Conservation (phyloP, 2,888 invertebrate genomes). For the Neelides folsomi region DNA sequence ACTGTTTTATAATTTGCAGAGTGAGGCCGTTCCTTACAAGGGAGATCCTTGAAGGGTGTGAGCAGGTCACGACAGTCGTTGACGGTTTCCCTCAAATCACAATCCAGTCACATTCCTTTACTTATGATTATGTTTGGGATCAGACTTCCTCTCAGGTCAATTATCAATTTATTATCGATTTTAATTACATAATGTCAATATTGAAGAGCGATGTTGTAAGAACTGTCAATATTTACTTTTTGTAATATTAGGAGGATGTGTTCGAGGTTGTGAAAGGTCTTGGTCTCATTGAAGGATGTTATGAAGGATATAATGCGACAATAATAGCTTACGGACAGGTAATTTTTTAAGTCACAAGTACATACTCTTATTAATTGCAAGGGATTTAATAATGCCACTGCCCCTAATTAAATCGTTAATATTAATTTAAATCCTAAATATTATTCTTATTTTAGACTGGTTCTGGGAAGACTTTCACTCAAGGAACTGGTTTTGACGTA, state of each 20-base stretch:
- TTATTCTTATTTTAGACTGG: slow-evolving; percentile 57
- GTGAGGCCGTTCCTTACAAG: slow-evolving; percentile 86
- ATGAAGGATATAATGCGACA: slow-evolving; percentile 95
- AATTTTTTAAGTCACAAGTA: slow-evolving; percentile 31
- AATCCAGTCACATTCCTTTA: slow-evolving; percentile 83
- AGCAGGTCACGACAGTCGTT: slow-evolving; percentile 77
- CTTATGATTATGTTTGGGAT: slow-evolving; percentile 92
- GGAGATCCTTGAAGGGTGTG: slow-evolving; percentile 88
- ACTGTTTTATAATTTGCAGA: no score
- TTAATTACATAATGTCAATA: no score
- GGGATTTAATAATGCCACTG: no score
- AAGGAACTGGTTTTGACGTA: slow-evolving; percentile 94
- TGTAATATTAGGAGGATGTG: slow-evolving; percentile 43
- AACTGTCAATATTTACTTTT: no score
- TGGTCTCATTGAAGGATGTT: slow-evolving; percentile 74
- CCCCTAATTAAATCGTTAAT: background rate
- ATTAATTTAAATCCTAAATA: background rate
- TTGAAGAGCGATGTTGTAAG: no score
- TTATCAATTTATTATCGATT: no score
- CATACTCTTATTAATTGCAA: no score
- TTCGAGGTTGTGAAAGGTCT: slow-evolving; percentile 67
- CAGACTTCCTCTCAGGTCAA: slow-evolving; percentile 51
- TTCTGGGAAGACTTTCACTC: slow-evolving; percentile 95
- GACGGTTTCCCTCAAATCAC: slow-evolving; percentile 83
- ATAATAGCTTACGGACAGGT: slow-evolving; percentile 93